Conservation (phyloP, 2,113 vertebrate species). For the Harpagus bidentatus region DNA sequence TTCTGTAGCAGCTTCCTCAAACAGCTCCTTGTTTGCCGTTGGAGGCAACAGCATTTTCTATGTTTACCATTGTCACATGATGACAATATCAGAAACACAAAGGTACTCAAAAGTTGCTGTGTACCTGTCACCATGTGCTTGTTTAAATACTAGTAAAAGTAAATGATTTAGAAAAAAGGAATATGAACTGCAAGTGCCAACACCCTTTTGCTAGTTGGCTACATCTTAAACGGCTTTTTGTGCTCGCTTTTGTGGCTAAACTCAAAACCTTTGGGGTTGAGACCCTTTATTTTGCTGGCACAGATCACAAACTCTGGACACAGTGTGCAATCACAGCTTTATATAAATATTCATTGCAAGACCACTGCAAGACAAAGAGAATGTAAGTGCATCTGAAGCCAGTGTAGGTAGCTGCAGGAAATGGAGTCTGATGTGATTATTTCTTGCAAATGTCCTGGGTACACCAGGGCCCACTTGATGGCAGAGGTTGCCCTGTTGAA, state of each 20-base stretch:
- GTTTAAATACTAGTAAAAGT: background rate
- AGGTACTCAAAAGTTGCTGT: background rate
- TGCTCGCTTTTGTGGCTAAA: background rate
- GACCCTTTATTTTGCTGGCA: background rate
- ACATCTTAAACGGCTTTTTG: background rate
- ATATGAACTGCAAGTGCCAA: background rate
- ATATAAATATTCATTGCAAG: background rate
- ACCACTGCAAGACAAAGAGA: background rate
- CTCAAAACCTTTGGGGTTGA: background rate
- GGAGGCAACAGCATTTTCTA: background rate
- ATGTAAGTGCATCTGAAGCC: background rate
- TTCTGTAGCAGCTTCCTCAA: background rate
- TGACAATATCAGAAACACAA: background rate
- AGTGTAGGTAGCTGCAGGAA: background rate
- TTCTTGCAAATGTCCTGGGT: background rate
- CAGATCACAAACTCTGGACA: background rate
- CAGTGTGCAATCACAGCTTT: background rate
- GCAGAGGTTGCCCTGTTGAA: background rate
- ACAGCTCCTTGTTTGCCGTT: background rate
- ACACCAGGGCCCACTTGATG: background rate
- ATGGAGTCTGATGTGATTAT: background rate
- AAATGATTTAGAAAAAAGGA: background rate
- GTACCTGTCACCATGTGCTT: background rate
- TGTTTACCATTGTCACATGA: background rate
- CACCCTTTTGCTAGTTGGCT: background rate